Base-by-base conservation (phyloP, 2,888 invertebrate genomes). In the Ommatoiulus sabulosus region DNA sequence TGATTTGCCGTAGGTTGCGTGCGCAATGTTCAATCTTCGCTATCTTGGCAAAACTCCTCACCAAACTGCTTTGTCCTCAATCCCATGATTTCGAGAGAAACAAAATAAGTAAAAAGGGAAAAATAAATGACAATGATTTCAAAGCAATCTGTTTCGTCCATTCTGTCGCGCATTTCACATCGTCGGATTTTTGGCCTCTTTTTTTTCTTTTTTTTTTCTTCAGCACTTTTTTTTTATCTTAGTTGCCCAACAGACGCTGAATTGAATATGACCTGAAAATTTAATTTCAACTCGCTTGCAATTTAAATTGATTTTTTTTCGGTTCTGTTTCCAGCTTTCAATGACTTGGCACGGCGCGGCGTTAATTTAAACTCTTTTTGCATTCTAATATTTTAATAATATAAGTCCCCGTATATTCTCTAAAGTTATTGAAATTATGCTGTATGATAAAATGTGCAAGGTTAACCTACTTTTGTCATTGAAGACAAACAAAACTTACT, bases 61-160 rank as follows among this genome's bases (percentile, higher is more conserved):
- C 24, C 12, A 1, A 24, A 80, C 7, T 43, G 35, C 35, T 15
- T 35, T 80, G 80, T 80, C 80, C 80, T 80, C 80, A 80, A 80
- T 80, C 80, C 80, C 15, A 80, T 80, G 35, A 80, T 80, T 80
- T 80, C 35, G 35, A 43, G 80, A 80, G 80, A 80, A 80, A 80
- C 80, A 80, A 80, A 80, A 80, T 35, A 80, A 35, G 35, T 35
- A 35, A 15, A 80, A 80, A 80, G 35, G 35, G 80, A 80, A 24
- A 24, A 24, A 80, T 35, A 35, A 80, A 80, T 80, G 80, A 80
- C 80, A 24, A 80, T 80, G 80, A 35, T 80, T 80, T 80, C 80
- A 80, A 80, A 80, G 43, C 80, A 80, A 80, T 80, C 80, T 80
- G 15, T 80, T 80, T 80, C 80, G 80, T 80, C 43, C 80, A 80